These are phyloP conservation scores for Timema cristinae DNA, from an alignment of 2,888 invertebrate species.

Conservation along the genomic window DNA sequence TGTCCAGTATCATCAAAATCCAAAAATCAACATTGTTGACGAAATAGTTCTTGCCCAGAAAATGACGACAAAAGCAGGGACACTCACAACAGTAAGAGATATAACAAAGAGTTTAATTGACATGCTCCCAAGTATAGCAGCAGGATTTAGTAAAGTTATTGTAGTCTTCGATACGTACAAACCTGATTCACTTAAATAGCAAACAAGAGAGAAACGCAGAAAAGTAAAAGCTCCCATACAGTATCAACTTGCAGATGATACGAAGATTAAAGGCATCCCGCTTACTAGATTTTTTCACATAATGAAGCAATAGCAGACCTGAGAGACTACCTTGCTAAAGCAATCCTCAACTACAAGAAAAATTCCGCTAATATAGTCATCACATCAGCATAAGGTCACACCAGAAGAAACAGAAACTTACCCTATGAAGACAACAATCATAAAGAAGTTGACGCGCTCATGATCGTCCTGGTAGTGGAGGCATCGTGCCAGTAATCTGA, in stretches of 20 bases:
- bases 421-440: not conserved
- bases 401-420: not conserved
- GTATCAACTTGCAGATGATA: constrained; percentile 9
- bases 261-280: not conserved
- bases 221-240: not conserved
- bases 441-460: not conserved
- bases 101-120: not conserved
- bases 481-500: not conserved
- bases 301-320: constrained; percentile 3
- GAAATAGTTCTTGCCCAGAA: not conserved
- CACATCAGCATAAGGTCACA: not conserved
- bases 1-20: constrained; percentile 1
- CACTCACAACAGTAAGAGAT: not conserved
- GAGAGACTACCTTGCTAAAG: constrained; percentile 4
- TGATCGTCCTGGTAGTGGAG: not conserved
- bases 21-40: not conserved
- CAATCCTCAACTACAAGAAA: not conserved
- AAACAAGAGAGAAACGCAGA: not conserved
- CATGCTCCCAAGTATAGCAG: not conserved
- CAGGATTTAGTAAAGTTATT: not conserved
- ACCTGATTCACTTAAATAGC: constrained; percentile 4
- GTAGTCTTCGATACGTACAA: constrained; percentile 2
- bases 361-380: not conserved
- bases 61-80: not conserved
- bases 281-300: not conserved